Evolutionary conservation across 2,113 vertebrate species (phyloP).

Genomic region (Eulemur rufifrons): DNA sequence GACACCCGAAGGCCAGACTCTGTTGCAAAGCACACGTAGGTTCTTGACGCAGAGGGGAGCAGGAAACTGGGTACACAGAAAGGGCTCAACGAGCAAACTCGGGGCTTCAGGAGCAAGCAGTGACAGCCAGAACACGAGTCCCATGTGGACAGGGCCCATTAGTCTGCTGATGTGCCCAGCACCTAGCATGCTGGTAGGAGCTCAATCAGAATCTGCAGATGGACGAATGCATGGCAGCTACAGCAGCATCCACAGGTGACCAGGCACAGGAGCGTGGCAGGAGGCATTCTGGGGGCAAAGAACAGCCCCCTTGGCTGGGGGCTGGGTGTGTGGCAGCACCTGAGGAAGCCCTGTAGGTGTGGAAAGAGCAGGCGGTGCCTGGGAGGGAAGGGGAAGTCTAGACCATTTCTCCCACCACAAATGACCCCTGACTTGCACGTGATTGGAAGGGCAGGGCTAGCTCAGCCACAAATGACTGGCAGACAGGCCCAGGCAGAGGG

Average conservation of each 20-base stretch:
- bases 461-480: constrained; percentile 44
- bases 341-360: not conserved
- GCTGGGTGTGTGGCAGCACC: not conserved
- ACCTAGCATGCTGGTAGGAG: not conserved
- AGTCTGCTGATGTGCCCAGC: not conserved
- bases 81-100: not conserved
- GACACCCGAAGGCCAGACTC: not conserved
- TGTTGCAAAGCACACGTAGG: not conserved
- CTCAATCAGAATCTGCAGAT: not conserved
- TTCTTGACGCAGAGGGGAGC: not conserved
- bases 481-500: constrained; percentile 35
- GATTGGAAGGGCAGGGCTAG: constrained; percentile 22
- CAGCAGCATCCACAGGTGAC: not conserved
- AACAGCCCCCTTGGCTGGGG: not conserved
- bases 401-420: constrained; percentile 63
- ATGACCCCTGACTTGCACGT: constrained; percentile 43
- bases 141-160: not conserved
- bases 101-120: not conserved
- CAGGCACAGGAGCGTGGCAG: not conserved
- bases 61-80: not conserved
- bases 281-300: not conserved
- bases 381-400: constrained; percentile 34
- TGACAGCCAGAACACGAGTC: not conserved
- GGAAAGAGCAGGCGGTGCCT: not conserved
- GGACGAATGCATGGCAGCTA: not conserved